Evolutionary conservation across 2,888 invertebrate species (phyloP).

Genomic region (Gandaritis pyraliata): DNA sequence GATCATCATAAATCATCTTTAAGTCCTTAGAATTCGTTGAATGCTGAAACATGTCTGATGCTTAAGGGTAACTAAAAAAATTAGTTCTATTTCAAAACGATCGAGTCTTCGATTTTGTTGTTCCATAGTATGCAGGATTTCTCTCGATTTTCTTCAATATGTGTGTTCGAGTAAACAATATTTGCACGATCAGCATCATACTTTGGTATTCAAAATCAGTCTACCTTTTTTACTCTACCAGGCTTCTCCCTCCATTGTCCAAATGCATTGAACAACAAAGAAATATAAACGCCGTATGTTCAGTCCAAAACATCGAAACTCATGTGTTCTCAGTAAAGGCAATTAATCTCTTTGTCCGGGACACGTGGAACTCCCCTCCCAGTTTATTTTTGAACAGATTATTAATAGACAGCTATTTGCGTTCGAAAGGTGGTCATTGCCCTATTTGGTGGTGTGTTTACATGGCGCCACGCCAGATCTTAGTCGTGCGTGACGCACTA

Average conservation of each 20-base stretch:
- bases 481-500: constrained; percentile 49
- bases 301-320: constrained; percentile 23
- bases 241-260: background rate
- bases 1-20: no score
- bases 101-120: no score
- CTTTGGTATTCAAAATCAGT: no score
- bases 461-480: constrained; percentile 71
- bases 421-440: constrained; percentile 76
- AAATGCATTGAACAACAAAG: constrained; percentile 4
- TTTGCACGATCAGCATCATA: no score
- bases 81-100: no score
- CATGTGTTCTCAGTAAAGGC: constrained; percentile 36
- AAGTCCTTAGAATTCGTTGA: no score
- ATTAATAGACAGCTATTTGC: constrained; percentile 79
- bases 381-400: constrained; percentile 71
- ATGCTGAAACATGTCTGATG: no score
- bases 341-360: constrained; percentile 67
- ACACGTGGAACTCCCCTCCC: constrained; percentile 72
- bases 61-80: no score
- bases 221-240: no score
- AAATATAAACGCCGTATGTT: background rate
- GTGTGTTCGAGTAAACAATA: no score
- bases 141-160: no score
- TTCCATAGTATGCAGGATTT: no score
- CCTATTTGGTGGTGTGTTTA: constrained; percentile 81